Conservation (phyloP, 2,888 invertebrate species). For the Harmothoe impar region DNA sequence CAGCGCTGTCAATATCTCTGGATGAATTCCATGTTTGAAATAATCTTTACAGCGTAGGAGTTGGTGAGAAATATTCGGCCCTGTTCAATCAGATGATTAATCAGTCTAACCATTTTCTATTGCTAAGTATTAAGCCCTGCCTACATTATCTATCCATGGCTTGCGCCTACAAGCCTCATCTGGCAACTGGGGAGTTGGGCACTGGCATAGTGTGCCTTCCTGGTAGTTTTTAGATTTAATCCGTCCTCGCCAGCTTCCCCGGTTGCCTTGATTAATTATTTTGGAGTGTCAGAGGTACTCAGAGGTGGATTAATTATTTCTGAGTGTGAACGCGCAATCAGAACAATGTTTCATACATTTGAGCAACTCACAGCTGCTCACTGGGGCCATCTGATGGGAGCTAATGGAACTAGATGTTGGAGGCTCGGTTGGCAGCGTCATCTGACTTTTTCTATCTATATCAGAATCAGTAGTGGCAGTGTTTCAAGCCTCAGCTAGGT, state of each 20-base stretch:
- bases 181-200: not conserved
- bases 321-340: slow-evolving; percentile 8
- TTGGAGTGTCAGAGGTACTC: not conserved
- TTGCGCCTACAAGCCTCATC: not conserved
- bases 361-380: not conserved
- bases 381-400: not conserved
- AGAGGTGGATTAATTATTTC: slow-evolving; percentile 29
- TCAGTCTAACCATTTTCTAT: not conserved
- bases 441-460: no score
- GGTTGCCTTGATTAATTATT: slow-evolving; percentile 32
- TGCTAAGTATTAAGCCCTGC: not conserved
- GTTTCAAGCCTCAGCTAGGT: not conserved
- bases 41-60: no score
- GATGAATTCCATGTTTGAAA: no score
- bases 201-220: not conserved
- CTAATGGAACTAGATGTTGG: not conserved
- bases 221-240: not conserved
- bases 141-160: not conserved
- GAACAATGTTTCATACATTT: not conserved
- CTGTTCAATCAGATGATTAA: not conserved
- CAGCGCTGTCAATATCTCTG: no score
- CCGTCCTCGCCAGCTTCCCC: slow-evolving; percentile 12
- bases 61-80: no score
- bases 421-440: not conserved
- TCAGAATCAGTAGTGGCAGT: not conserved